Conservation (phyloP, 2,888 invertebrate species). For the Pristionchus exspectatus region DNA sequence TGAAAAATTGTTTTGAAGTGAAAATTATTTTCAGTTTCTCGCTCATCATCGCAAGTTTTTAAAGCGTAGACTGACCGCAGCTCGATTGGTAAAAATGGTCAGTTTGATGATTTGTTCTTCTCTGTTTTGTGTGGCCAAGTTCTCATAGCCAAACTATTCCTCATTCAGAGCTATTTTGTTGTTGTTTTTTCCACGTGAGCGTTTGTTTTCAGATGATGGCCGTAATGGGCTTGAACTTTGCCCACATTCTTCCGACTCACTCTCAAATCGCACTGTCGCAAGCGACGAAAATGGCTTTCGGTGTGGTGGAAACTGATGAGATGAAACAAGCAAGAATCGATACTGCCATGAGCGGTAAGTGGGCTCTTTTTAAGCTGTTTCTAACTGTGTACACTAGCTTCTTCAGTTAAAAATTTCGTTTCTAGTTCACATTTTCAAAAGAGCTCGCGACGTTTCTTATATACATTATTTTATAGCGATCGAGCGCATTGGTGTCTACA, state of each 20-base stretch:
- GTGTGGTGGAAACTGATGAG: neutral
- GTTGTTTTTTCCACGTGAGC: too few species aligned
- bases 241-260: neutral
- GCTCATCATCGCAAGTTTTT: neutral
- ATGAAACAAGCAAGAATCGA: neutral
- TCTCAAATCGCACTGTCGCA: neutral
- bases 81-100: neutral
- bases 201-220: neutral
- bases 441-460: neutral
- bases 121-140: neutral
- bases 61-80: neutral
- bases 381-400: too few species aligned
- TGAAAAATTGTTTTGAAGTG: too few species aligned
- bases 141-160: too few species aligned
- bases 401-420: too few species aligned
- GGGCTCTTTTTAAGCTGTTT: neutral
- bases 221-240: neutral
- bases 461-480: neutral
- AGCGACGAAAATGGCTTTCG: neutral
- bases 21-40: neutral
- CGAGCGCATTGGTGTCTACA: neutral
- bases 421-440: too few species aligned
- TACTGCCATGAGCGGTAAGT: neutral
- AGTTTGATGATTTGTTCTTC: neutral
- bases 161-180: too few species aligned